Base-by-base conservation (phyloP, 2,888 invertebrate species). In the Platycheirus rosarum region DNA sequence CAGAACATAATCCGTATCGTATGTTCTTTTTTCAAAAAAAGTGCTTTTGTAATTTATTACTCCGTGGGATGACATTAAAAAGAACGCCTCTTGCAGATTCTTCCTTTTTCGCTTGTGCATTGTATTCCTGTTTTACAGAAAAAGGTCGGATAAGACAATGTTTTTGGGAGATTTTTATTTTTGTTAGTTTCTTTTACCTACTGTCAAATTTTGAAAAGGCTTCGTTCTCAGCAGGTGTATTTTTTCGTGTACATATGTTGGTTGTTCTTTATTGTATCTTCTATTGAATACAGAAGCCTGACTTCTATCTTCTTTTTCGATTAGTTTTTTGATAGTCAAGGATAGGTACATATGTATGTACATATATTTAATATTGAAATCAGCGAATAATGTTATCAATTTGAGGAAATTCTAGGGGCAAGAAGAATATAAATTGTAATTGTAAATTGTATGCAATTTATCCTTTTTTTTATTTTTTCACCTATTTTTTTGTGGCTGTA, bases 81-180 rank as follows among this genome's bases (percentile, higher is more conserved):
- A 76, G 42, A 57, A 76, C 77, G 71, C 82, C 82, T 76, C 63
- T 55, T 74, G 55, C 55, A 35, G 35, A 60, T 60, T 53, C 44
- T 23, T 53, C 42, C 29, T 6, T 55, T 26, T 44, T 26, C 9
- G 11, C 37, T 6, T 35, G 0, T 48, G 7, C 46, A 48, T 63
- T 48, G 20, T 53, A 7, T 55, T 46, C 29, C 11, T 23, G 16
- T 37, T 20, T 60, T 40, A 8, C 3, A 23, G 8, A 32, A 32
- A 48, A 35, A 48, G 55, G 35, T 14, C 16, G 9, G 23, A 32
- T 63, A 70, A 37, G 23, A 70, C 37, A 7, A 8, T 8, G 13
- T 26, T 32, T 26, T n/a, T 14, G 2, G 57, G 20, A 55, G 16
- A 20, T 23, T 35, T 55, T 20, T 14, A 7, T 37, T 44, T 65